phyloP scores from a whole-genome alignment of 2,888 invertebrate species.

The Trichopria drosophilae region DNA sequence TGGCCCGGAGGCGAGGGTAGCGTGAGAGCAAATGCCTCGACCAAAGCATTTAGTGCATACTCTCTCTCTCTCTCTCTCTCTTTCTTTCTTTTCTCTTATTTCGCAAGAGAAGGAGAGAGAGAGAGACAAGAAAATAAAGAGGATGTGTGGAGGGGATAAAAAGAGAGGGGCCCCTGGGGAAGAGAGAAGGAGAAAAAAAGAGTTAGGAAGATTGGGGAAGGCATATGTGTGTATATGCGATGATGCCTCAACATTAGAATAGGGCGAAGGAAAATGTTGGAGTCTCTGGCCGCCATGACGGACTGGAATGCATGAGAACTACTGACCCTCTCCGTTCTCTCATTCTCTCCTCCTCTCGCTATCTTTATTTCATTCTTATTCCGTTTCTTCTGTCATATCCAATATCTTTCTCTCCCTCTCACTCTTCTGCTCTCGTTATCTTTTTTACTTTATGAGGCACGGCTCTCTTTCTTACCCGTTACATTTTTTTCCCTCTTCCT shows the following conservation, averaged over 20 bases:
- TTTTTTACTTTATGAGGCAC: too few relatives aligned
- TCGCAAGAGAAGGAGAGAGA: constrained; percentile 31
- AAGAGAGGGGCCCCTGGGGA: constrained; percentile 28
- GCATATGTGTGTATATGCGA: constrained; percentile 37
- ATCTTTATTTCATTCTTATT: constrained; percentile 13
- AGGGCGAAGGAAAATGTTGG: constrained; percentile 43
- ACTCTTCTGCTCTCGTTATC: background rate
- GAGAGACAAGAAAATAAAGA: constrained; percentile 29
- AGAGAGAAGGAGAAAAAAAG: constrained; percentile 32
- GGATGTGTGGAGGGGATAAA: constrained; percentile 21
- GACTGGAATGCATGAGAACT: constrained; percentile 58
- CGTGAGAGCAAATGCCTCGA: constrained; percentile 46
- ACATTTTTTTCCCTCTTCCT: background rate
- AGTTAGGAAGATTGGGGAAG: constrained; percentile 43
- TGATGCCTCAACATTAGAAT: constrained; percentile 33
- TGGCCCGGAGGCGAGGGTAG: constrained; percentile 39
- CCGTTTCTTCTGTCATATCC: constrained; percentile 8
- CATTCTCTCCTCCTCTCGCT: constrained; percentile 11
- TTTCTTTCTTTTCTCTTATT: constrained; percentile 20
- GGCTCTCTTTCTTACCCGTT: background rate
- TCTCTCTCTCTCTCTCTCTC: constrained; percentile 21
- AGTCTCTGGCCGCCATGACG: constrained; percentile 53
- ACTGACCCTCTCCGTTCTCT: constrained; percentile 48
- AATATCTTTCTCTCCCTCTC: constrained; percentile 10
- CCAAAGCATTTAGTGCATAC: constrained; percentile 14